These are phyloP conservation scores for Vanessa atalanta DNA, from an alignment of 1,140 invertebrate species.

Conservation along the genomic window DNA sequence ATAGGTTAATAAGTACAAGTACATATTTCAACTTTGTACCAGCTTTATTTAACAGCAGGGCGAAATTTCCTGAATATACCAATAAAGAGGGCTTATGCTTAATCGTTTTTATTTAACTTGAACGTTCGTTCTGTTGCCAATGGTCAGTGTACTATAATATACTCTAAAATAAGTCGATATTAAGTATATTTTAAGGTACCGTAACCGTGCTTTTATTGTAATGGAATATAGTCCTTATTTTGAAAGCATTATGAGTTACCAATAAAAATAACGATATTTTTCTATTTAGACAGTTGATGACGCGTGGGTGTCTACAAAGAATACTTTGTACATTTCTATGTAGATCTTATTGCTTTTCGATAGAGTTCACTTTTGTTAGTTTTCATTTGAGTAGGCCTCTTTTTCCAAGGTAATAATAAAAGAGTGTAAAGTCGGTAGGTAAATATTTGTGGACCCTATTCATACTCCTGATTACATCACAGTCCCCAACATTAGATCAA, in stretches of 20 bases:
- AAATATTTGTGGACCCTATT: conserved; percentile 24
- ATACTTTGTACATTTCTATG: neutral
- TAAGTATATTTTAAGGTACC: neutral
- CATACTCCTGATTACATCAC: conserved; percentile 23
- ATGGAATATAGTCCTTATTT: neutral
- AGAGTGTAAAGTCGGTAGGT: conserved; percentile 24
- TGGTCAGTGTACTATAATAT: neutral
- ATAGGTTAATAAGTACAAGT: no score
- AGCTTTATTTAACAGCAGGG: neutral
- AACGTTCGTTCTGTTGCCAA: neutral
- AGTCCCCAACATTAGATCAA: conserved; percentile 1
- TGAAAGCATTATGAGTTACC: neutral
- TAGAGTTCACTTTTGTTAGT: conserved; percentile 10
- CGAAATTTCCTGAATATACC: neutral
- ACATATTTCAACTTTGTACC: no score
- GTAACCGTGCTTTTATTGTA: neutral
- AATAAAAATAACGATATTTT: conserved; percentile 17
- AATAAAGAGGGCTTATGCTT: neutral
- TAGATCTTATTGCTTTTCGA: conserved; percentile 13
- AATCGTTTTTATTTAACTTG: neutral
- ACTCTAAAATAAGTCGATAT: conserved; percentile 5
- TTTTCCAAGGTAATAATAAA: conserved; percentile 13
- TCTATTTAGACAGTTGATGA: conserved; percentile 33
- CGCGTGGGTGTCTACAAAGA: conserved; percentile 13
- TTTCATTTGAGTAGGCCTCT: conserved; percentile 1